Conservation (phyloP, 2,113 vertebrate genomes). For the Microcebus ravelobensis region DNA sequence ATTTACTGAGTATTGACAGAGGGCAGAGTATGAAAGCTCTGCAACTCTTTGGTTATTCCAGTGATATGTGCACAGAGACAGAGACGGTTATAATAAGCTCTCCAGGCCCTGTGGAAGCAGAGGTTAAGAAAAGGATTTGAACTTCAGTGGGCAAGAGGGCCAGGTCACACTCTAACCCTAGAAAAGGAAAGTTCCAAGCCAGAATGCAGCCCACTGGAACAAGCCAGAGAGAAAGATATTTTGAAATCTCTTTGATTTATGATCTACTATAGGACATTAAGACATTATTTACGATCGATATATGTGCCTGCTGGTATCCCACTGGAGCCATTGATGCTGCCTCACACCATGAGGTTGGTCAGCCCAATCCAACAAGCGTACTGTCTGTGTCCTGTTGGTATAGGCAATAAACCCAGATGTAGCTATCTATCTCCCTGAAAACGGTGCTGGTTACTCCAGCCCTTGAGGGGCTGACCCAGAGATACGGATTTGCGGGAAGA, state of each 20-base stretch:
- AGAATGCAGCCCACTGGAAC: slow-evolving; percentile 71
- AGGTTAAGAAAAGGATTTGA: slow-evolving; percentile 40
- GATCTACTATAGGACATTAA: slow-evolving; percentile 83
- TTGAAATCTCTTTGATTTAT: slow-evolving; percentile 83
- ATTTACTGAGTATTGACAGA: background rate
- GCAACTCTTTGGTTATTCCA: background rate
- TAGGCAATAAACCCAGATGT: slow-evolving; percentile 68
- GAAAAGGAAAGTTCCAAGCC: slow-evolving; percentile 74
- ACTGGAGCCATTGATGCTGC: slow-evolving; percentile 77
- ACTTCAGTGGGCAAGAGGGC: background rate
- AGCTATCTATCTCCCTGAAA: slow-evolving; percentile 80
- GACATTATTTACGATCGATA: slow-evolving; percentile 85
- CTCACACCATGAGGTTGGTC: slow-evolving; percentile 71
- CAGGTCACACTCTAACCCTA: slow-evolving; percentile 50
- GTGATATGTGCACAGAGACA: background rate
- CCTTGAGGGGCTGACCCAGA: slow-evolving; percentile 73
- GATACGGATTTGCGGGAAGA: slow-evolving; percentile 51
- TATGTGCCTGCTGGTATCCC: slow-evolving; percentile 78
- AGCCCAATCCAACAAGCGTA: slow-evolving; percentile 71
- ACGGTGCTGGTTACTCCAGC: slow-evolving; percentile 72
- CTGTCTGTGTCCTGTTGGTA: slow-evolving; percentile 72
- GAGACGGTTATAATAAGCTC: background rate
- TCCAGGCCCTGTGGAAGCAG: background rate
- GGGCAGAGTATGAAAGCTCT: background rate
- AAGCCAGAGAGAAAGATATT: slow-evolving; percentile 76